These are phyloP conservation scores for Oncorhynchus keta DNA, from an alignment of 2,113 vertebrate species.

Conservation along the genomic window DNA sequence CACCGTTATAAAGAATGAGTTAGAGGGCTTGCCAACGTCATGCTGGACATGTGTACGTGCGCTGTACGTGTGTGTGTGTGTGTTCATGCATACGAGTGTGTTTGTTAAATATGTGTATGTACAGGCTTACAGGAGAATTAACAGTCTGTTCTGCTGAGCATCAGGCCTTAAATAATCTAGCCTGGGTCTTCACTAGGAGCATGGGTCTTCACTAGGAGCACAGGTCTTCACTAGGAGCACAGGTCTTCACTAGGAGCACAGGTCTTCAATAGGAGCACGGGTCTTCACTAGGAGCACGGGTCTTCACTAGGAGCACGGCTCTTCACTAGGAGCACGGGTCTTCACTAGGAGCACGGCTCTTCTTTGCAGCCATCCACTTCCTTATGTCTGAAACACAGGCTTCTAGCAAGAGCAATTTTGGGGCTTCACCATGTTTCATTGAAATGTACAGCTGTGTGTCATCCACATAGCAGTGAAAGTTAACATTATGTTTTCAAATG, in stretches of 20 bases:
- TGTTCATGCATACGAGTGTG: background rate
- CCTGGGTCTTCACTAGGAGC: background rate
- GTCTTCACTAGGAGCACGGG: conserved; percentile 24
- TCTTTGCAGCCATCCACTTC: background rate
- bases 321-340: conserved; percentile 25
- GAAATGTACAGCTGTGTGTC: too few species aligned
- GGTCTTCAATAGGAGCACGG: conserved; percentile 12
- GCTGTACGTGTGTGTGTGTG: background rate
- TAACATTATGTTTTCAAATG: too few species aligned
- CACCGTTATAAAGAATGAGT: conserved; percentile 55
- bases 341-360: conserved; percentile 25
- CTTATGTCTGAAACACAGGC: too few species aligned
- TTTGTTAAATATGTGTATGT: background rate
- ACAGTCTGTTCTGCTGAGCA: conserved; percentile 63
- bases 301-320: conserved; percentile 25
- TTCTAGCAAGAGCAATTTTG: too few species aligned
- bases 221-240: conserved; percentile 25
- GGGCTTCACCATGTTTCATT: too few species aligned
- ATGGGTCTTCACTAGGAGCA: conserved; percentile 21
- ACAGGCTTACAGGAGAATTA: conserved; percentile 43
- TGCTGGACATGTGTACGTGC: conserved; percentile 20
- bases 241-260: conserved; percentile 4
- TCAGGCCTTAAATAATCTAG: conserved; percentile 25
- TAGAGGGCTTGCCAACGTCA: conserved; percentile 30
- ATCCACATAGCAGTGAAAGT: too few species aligned